phyloP scores from a whole-genome alignment of 2,113 vertebrate species.

The Platichthys stellatus region DNA sequence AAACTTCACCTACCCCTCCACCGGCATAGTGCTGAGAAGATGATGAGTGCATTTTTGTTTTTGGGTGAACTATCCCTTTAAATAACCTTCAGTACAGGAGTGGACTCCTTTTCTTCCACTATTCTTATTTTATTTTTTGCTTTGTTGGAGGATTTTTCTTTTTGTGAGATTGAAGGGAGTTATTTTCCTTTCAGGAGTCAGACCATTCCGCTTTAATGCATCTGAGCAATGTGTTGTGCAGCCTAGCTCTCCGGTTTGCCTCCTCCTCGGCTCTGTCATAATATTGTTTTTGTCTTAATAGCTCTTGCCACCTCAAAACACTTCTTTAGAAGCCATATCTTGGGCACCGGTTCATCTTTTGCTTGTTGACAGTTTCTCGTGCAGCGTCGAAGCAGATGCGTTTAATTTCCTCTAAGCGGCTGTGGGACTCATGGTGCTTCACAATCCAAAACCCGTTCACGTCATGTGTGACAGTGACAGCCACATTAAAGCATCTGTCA shows the following conservation, averaged over 20 bases:
- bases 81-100: background rate
- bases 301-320: conserved; percentile 58
- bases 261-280: conserved; percentile 40
- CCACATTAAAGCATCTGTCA: conserved; percentile 76
- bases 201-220: background rate
- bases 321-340: conserved; percentile 33
- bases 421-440: conserved; percentile 43
- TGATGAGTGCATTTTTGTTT: too few relatives aligned
- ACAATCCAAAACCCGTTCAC: conserved; percentile 51
- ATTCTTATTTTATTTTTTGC: background rate
- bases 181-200: background rate
- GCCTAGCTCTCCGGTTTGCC: conserved; percentile 30
- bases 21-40: too few relatives aligned
- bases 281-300: conserved; percentile 49
- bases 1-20: too few relatives aligned
- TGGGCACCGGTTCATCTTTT: conserved; percentile 44
- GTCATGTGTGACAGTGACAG: conserved; percentile 59
- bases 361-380: conserved; percentile 56
- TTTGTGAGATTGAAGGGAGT: background rate
- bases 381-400: conserved; percentile 47
- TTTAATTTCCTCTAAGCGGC: conserved; percentile 56
- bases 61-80: too few relatives aligned
- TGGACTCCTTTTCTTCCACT: background rate
- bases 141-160: background rate
- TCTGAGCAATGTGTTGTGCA: conserved; percentile 22